Base-by-base conservation (phyloP, 2,797 vertebrate species). In the Enteromius viviparus region DNA sequence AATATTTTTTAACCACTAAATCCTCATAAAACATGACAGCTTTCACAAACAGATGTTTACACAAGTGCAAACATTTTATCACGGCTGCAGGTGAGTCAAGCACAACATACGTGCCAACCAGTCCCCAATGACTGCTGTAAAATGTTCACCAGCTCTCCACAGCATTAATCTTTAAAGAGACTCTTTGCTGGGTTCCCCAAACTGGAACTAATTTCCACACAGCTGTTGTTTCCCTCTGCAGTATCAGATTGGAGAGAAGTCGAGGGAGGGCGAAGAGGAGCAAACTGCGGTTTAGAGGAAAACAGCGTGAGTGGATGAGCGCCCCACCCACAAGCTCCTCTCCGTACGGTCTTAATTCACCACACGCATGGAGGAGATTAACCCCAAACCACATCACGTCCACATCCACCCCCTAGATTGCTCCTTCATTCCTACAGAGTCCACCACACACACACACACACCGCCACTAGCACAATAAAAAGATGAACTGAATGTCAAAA, bases 141-240 rank as follows among this genome's bases (percentile, higher is more conserved):
- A 64, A 71, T 68, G 40, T 34, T 34, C 6, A 71, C 17, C 81
- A 81, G 55, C 64, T 55, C 58, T 81, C 65, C 66, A 75, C 49
- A 47, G 23, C 17, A 83, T 87, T 85, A 83, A 89, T 88, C 76
- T 88, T 84, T 87, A 85, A 88, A 88, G 79, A 88, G 79, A 32
- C 40, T 83, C 60, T 81, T 66, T 70, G 55, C 47, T 82, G 23
- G 64, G 64, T 69, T 80, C 9, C 26, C 34, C 58, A 60, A 42
- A 87, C 86, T 81, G 79, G 53, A 84, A 74, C 75, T 74, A 49
- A 82, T 87, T 89, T 88, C 66, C 62, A 85, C 76, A 47, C 60
- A 82, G 80, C 76, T 85, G 74, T 85, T 86, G 66, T 83, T 86
- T 65, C 68, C 62, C 72, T 81, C 76, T 70, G 58, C 37, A 4